Evolutionary conservation across 2,797 vertebrate species (phyloP).

Genomic region (Smutsia temminckii): DNA sequence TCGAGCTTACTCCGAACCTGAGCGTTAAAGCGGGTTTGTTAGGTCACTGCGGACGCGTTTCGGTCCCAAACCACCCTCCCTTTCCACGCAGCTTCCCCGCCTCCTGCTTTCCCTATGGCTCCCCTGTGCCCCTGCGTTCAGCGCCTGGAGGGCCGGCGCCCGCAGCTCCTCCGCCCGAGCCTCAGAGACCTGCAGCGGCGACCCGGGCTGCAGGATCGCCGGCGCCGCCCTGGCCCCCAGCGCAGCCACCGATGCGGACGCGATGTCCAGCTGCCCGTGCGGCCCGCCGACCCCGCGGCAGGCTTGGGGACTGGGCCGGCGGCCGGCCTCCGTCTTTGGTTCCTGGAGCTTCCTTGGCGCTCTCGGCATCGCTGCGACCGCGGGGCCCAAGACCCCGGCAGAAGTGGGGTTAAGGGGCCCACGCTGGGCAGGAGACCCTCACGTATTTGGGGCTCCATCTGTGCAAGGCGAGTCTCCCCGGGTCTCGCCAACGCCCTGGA

Average conservation of each 20-base stretch:
- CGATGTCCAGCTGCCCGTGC: background rate
- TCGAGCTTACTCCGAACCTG: background rate
- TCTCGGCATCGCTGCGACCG: background rate
- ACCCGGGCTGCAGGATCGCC: accelerated
- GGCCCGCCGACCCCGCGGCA: accelerated
- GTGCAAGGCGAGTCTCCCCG: no score
- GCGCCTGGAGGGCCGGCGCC: no score
- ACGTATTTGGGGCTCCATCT: background rate
- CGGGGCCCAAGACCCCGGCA: background rate
- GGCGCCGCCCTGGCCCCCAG: background rate
- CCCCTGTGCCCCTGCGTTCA: no score
- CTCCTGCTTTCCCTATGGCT: background rate
- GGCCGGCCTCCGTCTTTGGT: background rate
- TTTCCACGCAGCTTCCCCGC: background rate
- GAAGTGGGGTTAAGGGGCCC: accelerated
- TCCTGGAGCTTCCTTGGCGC: background rate
- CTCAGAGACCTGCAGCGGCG: accelerated
- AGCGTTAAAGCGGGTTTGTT: background rate
- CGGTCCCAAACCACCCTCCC: background rate
- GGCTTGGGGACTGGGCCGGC: background rate
- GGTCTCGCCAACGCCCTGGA: background rate
- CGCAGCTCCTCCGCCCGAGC: background rate
- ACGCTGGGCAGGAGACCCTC: background rate
- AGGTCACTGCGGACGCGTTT: background rate
- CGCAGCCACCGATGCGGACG: background rate